Base-by-base conservation (phyloP, 2,113 vertebrate genomes). In the Phycodurus eques region DNA sequence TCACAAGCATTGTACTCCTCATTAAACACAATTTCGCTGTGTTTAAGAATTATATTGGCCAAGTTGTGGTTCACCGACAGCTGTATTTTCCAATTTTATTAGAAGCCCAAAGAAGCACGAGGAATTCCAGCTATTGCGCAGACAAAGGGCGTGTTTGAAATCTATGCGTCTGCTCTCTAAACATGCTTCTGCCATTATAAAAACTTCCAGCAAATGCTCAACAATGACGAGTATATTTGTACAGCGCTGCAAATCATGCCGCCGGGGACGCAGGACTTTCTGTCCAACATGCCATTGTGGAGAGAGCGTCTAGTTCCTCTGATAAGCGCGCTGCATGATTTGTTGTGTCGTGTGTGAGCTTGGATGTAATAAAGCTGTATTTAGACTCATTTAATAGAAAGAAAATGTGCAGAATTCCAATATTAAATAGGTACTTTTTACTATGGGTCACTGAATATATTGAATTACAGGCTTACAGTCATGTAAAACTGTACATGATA, bases 161-260 rank as follows among this genome's bases (percentile, higher is more conserved):
- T 76, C 54, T 17, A 42, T 12, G 14, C 0, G 5, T 75, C 19
- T 69, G 35, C 78, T 83, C 66, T 80, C 27, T 71, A 83, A 81
- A 87, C 83, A 77, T 43, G 70, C 54, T 77, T 63, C 46, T 10
- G 43, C 63, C 35, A 49, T 67, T 14, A 75, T 81, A 82, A 78
- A 82, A 86, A n/a, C 76, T 39, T 71, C 43, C 70, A 70, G 33
- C 80, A 77, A 82, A 84, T 82, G 72, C 53, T 70, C 20, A 69
- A 83, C 80, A 85, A 83, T 83, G 68, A 77, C 33, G 0, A 12
- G 47, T 65, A 68, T 77, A 71, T 80, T 54, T 87, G 82, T 76
- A 83, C 46, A 69, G n/a, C 54, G 39, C 62, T 13, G 65, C 66
- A 80, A 79, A 82, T 80, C 73, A 71, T 63, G 27, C 44, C 10